A percentile compares a stretch with the other conserved stretches of the same genome.
These are phyloP conservation scores for Cylloceria caligata DNA, from an alignment of 2,888 invertebrate genomes.

Conservation along the genomic window DNA sequence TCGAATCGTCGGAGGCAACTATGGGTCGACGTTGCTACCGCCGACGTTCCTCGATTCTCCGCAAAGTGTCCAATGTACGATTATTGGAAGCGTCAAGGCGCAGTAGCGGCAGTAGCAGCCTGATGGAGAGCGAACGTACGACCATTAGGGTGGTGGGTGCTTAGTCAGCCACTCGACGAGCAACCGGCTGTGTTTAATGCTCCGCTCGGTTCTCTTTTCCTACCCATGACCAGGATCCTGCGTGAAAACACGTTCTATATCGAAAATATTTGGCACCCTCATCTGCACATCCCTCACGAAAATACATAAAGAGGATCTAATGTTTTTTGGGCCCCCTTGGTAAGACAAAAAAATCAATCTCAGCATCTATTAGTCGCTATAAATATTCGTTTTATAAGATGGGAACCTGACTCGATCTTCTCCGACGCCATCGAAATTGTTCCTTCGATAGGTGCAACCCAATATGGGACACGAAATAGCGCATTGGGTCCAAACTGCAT, in stretches of 20 bases:
- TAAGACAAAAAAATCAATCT: not conserved
- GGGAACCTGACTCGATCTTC: not conserved
- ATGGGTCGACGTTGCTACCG: constrained; percentile 33
- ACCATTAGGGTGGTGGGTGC: constrained; percentile 75
- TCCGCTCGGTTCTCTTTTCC: constrained; percentile 58
- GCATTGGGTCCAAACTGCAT: not conserved
- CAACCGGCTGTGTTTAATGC: constrained; percentile 77
- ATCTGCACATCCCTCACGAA: constrained; percentile 29
- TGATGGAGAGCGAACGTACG: constrained; percentile 72
- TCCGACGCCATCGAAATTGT: not conserved
- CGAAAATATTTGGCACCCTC: constrained; percentile 21
- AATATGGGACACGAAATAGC: not conserved
- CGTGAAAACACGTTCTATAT: constrained; percentile 16
- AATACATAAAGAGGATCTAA: constrained; percentile 5
- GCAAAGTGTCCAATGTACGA: constrained; percentile 69
- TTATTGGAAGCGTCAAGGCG: constrained; percentile 64
- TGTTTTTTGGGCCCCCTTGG: not conserved
- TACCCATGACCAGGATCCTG: constrained; percentile 24
- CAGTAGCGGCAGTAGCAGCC: constrained; percentile 18
- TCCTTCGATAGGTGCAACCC: not conserved
- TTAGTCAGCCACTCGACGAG: constrained; percentile 78
- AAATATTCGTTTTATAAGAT: not conserved
- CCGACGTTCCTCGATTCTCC: constrained; percentile 54
- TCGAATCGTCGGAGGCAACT: constrained; percentile 15
- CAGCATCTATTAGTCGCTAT: not conserved